These are phyloP conservation scores for Percopsis omiscomaycus DNA, from an alignment of 2,797 vertebrate species.

Conservation along the genomic window DNA sequence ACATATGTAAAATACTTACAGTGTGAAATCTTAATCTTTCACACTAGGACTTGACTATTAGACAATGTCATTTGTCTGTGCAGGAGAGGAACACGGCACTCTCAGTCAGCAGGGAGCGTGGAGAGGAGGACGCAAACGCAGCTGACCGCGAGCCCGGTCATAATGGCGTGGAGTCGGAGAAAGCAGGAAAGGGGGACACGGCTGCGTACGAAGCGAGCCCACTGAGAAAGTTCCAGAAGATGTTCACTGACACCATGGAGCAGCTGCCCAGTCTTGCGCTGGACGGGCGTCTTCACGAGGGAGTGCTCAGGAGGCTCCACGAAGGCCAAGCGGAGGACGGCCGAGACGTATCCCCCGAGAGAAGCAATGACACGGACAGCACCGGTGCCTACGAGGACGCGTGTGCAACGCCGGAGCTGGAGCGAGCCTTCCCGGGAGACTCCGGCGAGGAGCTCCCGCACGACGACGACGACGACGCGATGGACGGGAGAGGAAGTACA, in stretches of 20 bases:
- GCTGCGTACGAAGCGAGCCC: constrained; percentile 10
- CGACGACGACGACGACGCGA: constrained; percentile 19
- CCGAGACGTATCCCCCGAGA: constrained; percentile 47
- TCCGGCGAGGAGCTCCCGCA: constrained; percentile 43
- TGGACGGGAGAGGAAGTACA: not conserved
- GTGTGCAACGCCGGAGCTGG: constrained; percentile 62
- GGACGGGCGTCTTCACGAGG: constrained; percentile 32
- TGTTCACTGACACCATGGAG: constrained; percentile 40
- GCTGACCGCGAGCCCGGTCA: no score
- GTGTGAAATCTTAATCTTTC: no score
- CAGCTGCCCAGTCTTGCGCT: constrained; percentile 56
- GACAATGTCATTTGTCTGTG: constrained; percentile 12
- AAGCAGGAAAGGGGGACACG: constrained; percentile 1
- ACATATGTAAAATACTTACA: no score
- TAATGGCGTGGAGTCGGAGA: constrained; percentile 19
- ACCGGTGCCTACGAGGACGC: constrained; percentile 73
- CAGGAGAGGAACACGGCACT: constrained; percentile 61
- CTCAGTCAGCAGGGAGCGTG: constrained; percentile 14
- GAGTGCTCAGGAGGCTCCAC: constrained; percentile 53
- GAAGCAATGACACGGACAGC: constrained; percentile 65
- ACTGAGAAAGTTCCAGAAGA: constrained; percentile 34
- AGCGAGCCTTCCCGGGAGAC: constrained; percentile 45
- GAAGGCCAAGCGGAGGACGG: constrained; percentile 3
- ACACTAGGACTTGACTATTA: no score
- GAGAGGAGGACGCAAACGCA: constrained; percentile 2